Evolutionary conservation across 2,888 invertebrate species (phyloP).

Genomic region (Eupithecia abbreviata): DNA sequence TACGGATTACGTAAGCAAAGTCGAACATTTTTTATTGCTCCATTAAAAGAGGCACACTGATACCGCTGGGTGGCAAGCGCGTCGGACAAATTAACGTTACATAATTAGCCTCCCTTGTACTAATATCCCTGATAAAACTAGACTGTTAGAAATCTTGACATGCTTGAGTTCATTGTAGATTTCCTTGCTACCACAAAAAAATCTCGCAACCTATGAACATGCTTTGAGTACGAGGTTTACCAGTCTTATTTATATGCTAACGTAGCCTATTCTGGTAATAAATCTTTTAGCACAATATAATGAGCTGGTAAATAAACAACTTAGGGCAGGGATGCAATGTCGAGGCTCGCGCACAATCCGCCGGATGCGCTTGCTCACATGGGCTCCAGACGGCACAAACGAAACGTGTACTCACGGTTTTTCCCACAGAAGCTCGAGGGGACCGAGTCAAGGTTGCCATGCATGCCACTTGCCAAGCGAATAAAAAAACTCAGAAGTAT

Average conservation of each 20-base stretch:
- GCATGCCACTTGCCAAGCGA: slow-evolving; percentile 61
- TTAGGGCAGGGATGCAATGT: slow-evolving; percentile 48
- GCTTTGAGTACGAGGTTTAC: slow-evolving; percentile 1
- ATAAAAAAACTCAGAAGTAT: slow-evolving; percentile 67
- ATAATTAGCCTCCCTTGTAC: slow-evolving; percentile 53
- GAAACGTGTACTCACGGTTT: slow-evolving; percentile 69
- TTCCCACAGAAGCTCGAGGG: slow-evolving; percentile 78
- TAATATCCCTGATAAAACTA: slow-evolving; percentile 66
- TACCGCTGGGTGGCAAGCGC: slow-evolving; percentile 75
- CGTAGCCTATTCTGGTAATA: slow-evolving; percentile 45
- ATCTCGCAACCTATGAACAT: background rate
- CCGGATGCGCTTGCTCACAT: slow-evolving; percentile 80
- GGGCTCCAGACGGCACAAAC: slow-evolving; percentile 75
- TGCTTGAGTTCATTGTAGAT: slow-evolving; percentile 29
- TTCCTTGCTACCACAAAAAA: slow-evolving; percentile 25
- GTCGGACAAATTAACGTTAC: slow-evolving; percentile 72
- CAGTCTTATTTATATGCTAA: slow-evolving; percentile 40
- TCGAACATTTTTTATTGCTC: slow-evolving; percentile 83
- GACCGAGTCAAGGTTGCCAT: slow-evolving; percentile 76
- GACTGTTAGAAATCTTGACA: slow-evolving; percentile 54
- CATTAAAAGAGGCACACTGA: slow-evolving; percentile 81
- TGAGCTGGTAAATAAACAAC: slow-evolving; percentile 66
- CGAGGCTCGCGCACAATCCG: slow-evolving; percentile 59
- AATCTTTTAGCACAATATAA: slow-evolving; percentile 56
- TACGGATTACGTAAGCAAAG: slow-evolving; percentile 81